Evolutionary conservation across 1,140 invertebrate genomes (phyloP).

Genomic region (Philopotamus ludificatus): DNA sequence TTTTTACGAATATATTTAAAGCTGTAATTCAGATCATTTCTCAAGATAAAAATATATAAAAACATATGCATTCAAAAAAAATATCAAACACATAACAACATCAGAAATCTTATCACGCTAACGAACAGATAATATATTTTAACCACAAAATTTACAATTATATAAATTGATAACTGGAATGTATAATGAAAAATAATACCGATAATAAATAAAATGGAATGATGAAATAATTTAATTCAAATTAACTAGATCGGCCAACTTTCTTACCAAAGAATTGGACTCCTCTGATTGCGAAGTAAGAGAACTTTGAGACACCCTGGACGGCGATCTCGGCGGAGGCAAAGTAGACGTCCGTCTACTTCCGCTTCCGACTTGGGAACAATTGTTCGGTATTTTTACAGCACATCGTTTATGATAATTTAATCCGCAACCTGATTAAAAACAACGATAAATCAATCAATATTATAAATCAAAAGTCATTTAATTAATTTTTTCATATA

Average conservation of each 20-base stretch:
- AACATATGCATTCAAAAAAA: too few relatives aligned
- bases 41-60: too few relatives aligned
- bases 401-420: conserved; percentile 99
- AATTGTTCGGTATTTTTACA: conserved; percentile 98
- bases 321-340: conserved; percentile 69
- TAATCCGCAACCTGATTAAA: conserved; percentile 82
- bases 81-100: too few relatives aligned
- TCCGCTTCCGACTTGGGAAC: conserved; percentile 57
- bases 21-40: too few relatives aligned
- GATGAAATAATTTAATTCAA: conserved; percentile 40
- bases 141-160: too few relatives aligned
- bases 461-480: conserved; percentile 24
- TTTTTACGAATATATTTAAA: too few relatives aligned
- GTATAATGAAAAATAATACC: too few relatives aligned
- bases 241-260: conserved; percentile 52
- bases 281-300: conserved; percentile 32
- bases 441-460: conserved; percentile 7
- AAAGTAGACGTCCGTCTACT: conserved; percentile 54
- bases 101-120: too few relatives aligned
- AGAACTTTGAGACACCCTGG: conserved; percentile 54
- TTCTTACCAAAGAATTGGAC: conserved; percentile 55
- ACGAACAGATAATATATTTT: too few relatives aligned
- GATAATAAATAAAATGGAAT: not conserved
- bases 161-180: too few relatives aligned
- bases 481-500: conserved; percentile 6